These are phyloP conservation scores for Drosophila austrosaltans DNA, from an alignment of 2,888 invertebrate species.

Conservation along the genomic window DNA sequence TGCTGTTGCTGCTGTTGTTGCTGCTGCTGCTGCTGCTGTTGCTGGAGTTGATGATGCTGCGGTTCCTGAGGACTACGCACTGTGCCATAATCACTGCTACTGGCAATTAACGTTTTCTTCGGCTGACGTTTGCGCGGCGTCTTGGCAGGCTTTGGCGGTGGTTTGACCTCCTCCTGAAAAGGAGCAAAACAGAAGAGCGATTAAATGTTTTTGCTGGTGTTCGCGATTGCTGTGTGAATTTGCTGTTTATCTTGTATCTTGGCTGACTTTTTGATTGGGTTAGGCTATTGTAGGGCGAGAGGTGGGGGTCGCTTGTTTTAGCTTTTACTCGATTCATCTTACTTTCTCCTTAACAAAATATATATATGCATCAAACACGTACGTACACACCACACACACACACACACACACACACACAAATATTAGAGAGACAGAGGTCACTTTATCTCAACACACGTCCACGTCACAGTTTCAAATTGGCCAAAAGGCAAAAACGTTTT, in stretches of 20 bases:
- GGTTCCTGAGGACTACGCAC: conserved; percentile 79
- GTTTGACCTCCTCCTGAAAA: conserved; percentile 80
- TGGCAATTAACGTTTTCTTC: conserved; percentile 80
- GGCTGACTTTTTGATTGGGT: not conserved
- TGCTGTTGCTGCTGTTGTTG: conserved; percentile 82
- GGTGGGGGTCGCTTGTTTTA: not conserved
- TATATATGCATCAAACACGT: not conserved
- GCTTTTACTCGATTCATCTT: not conserved
- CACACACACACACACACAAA: conserved; percentile 21
- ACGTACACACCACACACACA: conserved; percentile 1
- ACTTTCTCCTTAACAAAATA: conserved; percentile 13
- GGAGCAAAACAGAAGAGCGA: conserved; percentile 28
- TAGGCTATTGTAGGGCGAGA: not conserved
- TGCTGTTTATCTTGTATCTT: conserved; percentile 4
- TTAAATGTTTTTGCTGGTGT: conserved; percentile 17
- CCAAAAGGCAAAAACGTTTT: conserved; percentile 50
- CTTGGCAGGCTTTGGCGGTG: conserved; percentile 80
- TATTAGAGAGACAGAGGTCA: conserved; percentile 26
- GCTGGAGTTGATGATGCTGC: conserved; percentile 75
- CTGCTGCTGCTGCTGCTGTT: conserved; percentile 78
- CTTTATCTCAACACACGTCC: conserved; percentile 42
- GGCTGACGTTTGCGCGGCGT: conserved; percentile 82
- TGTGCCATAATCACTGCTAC: conserved; percentile 72
- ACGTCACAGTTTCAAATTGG: conserved; percentile 82
- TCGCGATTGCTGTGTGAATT: not conserved